Conservation (phyloP, 1,140 invertebrate species). For the Eriocheir sinensis region DNA sequence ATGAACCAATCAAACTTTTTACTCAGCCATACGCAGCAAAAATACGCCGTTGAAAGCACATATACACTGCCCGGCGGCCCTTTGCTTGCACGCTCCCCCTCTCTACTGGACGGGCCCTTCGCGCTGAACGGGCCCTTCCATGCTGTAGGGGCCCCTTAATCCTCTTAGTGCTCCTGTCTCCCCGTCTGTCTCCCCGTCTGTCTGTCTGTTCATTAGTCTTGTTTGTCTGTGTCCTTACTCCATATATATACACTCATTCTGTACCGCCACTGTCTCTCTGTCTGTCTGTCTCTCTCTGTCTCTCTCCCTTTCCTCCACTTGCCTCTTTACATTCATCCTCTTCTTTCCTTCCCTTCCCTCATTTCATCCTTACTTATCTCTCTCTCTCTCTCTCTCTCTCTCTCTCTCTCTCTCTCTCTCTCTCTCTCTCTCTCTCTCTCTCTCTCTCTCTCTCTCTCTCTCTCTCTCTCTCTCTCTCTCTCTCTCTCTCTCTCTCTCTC, state of each 20-base stretch:
- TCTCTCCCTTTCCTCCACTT: neutral
- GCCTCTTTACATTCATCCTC: neutral
- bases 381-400: too few species aligned
- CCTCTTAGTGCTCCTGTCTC: constrained; percentile 24
- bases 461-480: constrained; percentile 2
- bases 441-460: too few species aligned
- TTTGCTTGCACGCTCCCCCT: neutral
- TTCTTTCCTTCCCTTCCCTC: neutral
- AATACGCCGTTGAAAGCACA: constrained; percentile 2
- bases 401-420: too few species aligned
- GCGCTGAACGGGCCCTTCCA: too few species aligned
- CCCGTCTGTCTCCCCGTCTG: neutral
- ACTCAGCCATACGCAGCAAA: neutral
- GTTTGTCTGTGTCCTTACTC: neutral
- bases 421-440: too few species aligned
- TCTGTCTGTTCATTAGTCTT: neutral
- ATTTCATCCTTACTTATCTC: neutral
- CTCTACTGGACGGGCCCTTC: neutral
- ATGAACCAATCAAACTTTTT: constrained; percentile 17
- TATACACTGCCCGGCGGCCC: neutral
- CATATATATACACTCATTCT: neutral
- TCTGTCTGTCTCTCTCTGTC: neutral
- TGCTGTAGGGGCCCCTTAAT: too few species aligned
- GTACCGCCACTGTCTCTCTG: neutral
- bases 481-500: constrained; percentile 22